phyloP scores from a whole-genome alignment of 2,113 vertebrate species.

The Odocoileus virginianus region DNA sequence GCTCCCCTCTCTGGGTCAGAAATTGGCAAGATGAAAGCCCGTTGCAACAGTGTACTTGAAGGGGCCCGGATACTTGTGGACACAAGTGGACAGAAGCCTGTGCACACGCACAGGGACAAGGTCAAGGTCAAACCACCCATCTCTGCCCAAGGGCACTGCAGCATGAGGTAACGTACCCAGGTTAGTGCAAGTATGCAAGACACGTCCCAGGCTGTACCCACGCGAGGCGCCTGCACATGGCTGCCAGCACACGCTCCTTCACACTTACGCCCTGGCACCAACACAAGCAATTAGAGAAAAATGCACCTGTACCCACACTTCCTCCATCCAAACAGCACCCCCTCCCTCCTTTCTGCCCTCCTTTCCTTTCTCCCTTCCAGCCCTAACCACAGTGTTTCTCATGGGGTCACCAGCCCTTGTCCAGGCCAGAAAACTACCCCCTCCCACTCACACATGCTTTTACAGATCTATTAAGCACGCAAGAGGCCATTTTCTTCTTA shows the following conservation, averaged over 20 bases:
- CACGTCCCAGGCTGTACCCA: conserved; percentile 21
- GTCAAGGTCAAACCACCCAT: neutral
- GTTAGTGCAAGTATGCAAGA: neutral
- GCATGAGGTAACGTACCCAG: neutral
- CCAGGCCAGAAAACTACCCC: neutral
- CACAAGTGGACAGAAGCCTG: neutral
- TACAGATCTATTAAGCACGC: neutral
- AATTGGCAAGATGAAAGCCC: conserved; percentile 5
- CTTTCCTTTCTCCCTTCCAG: neutral
- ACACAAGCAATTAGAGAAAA: neutral
- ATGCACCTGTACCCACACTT: conserved; percentile 20
- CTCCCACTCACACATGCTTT: neutral
- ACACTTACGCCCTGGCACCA: neutral
- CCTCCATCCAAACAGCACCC: neutral
- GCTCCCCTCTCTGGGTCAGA: neutral
- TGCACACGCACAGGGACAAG: neutral
- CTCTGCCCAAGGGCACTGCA: neutral
- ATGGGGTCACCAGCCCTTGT: neutral
- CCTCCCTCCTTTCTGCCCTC: neutral
- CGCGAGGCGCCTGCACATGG: neutral
- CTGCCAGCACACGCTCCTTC: neutral
- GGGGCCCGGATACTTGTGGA: neutral
- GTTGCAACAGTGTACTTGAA: neutral
- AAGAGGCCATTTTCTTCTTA: neutral
- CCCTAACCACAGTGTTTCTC: neutral